Evolutionary conservation across 2,113 vertebrate genomes (phyloP), one percentile per base, ranked within the genome.

Genomic region (Dasyprocta punctata): DNA sequence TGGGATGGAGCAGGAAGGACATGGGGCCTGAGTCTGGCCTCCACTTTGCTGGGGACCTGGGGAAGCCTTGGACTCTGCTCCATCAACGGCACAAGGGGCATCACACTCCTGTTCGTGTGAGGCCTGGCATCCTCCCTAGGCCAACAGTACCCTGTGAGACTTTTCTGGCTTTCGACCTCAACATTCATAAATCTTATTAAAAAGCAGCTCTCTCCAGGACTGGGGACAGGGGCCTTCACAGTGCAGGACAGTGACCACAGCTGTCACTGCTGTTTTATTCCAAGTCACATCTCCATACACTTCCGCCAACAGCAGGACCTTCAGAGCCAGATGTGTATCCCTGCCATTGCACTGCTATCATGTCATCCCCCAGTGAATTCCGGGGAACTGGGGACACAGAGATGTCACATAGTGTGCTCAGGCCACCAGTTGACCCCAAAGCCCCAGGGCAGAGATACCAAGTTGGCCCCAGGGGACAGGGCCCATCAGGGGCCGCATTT

Each of bases 141-240:
- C 44, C 28, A 13, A 7, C 9, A 13, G 16, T 14, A 12, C 28
- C 20, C 1, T 13, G 4, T 0, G 0, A 0, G 28, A 19, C 20
- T 44, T 36, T 26, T 33, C 67, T 52, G 20, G 38, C 19, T 58
- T 77, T 41, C 7, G 2, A 14, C 3, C 13, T 52, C 36, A n/a
- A 36, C 33, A 36, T 47, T n/a, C n/a, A 44, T 73, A 54, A 56
- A 54, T 12, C 3, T 9, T 8, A 44, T n/a, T 47, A 12, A 36
- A 47, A 22, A 16, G 33, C 11, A 58, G 56, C n/a, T 19, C 5
- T 47, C 60, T 47, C 36, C 12, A 19, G 24, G 77, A 19, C 6
- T 1, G 61, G 44, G 73, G n/a, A 1, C 0, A 0, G 11, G 36
- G 26, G 13, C 28, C 4, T 0, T 28, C 73, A 47, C 26, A 5